Conservation (phyloP, 2,797 vertebrate species). For the Sebastes flavidus region DNA sequence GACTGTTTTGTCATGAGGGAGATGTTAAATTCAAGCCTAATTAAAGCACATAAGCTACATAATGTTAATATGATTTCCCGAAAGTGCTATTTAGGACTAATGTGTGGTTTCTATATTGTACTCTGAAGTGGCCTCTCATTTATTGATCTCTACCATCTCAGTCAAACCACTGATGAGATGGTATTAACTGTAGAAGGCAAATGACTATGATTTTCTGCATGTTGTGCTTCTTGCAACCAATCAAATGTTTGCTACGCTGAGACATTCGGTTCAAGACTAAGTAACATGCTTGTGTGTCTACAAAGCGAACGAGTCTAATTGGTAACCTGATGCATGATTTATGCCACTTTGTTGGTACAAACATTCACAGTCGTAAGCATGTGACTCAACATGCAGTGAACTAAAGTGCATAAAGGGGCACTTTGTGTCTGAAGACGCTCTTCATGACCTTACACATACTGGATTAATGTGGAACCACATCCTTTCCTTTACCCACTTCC, state of each 20-base stretch:
- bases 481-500: conserved; percentile 9
- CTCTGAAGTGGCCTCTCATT: not conserved
- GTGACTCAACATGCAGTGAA: conserved; percentile 12
- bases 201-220: not conserved
- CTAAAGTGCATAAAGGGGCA: conserved; percentile 25
- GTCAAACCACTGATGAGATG: not conserved
- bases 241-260: not conserved
- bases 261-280: not conserved
- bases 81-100: not conserved
- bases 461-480: conserved; percentile 28
- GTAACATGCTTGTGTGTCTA: not conserved
- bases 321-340: conserved; percentile 30
- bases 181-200: not conserved
- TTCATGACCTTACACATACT: not conserved
- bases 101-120: not conserved
- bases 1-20: not conserved
- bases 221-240: not conserved
- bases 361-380: conserved; percentile 1
- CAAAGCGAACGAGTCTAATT: not conserved
- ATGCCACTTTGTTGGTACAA: conserved; percentile 13
- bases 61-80: not conserved
- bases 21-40: not conserved
- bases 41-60: not conserved
- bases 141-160: not conserved
- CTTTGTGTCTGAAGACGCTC: conserved; percentile 8